These are phyloP conservation scores for Vandiemenella viatica DNA, from an alignment of 2,888 invertebrate genomes.

Conservation along the genomic window DNA sequence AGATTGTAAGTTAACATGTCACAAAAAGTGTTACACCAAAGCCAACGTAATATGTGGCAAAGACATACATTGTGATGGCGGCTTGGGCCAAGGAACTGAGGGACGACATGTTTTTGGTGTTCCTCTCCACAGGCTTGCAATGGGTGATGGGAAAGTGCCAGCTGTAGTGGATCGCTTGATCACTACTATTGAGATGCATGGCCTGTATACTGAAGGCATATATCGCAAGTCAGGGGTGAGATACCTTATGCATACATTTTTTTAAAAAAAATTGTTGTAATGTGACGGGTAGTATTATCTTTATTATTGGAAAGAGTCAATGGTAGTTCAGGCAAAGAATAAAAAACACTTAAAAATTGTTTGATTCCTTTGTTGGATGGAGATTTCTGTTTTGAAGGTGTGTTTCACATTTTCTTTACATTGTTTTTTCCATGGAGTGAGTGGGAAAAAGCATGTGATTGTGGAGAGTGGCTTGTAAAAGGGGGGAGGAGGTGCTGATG, in stretches of 20 bases:
- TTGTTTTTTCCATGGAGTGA: too few relatives aligned
- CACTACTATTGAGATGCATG: slow-evolving; percentile 79
- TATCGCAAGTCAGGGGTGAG: slow-evolving; percentile 84
- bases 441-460: too few relatives aligned
- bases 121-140: slow-evolving; percentile 55
- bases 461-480: too few relatives aligned
- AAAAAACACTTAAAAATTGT: too few relatives aligned
- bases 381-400: too few relatives aligned
- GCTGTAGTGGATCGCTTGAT: slow-evolving; percentile 77
- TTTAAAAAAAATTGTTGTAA: background rate
- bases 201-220: slow-evolving; percentile 82
- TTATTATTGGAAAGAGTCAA: background rate
- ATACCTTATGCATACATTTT: slow-evolving; percentile 14
- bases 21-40: slow-evolving; percentile 82
- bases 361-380: too few relatives aligned
- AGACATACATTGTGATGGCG: slow-evolving; percentile 6
- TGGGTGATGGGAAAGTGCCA: slow-evolving; percentile 67
- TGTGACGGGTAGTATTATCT: background rate
- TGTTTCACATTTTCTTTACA: too few relatives aligned
- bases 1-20: slow-evolving; percentile 81
- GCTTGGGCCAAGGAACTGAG: background rate
- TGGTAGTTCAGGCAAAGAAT: too few relatives aligned
- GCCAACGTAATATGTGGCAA: slow-evolving; percentile 42
- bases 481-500: too few relatives aligned
- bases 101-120: slow-evolving; percentile 61